Evolutionary conservation across 2,797 vertebrate species (phyloP).

Genomic region (Oceanodroma leucorhoa): DNA sequence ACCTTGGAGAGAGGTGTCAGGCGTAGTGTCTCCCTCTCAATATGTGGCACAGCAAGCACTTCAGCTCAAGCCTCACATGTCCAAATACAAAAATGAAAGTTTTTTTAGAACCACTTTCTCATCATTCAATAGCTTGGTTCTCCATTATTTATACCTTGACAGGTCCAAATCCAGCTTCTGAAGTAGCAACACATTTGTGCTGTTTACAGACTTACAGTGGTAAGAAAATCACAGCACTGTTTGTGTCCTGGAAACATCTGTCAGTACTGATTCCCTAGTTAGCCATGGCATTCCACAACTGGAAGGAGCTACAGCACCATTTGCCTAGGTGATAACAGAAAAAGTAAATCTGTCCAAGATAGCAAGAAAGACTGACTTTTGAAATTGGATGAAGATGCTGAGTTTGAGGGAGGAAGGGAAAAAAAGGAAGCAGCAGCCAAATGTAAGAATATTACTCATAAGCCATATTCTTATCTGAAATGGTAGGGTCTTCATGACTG

Average conservation of each 20-base stretch:
- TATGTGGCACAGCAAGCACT: neutral
- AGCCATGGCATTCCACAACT: neutral
- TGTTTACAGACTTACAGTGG: neutral
- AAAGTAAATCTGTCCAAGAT: neutral
- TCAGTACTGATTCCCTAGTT: neutral
- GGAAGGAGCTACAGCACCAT: neutral
- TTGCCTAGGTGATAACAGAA: neutral
- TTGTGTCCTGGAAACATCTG: neutral
- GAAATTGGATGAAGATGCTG: neutral
- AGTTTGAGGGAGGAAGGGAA: neutral
- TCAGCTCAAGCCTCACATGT: neutral
- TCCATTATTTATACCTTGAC: neutral
- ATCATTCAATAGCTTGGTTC: neutral
- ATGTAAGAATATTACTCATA: neutral
- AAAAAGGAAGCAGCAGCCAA: neutral
- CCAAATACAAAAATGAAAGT: neutral
- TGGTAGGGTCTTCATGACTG: neutral
- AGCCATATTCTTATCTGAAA: neutral
- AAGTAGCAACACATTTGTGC: neutral
- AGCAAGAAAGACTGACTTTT: neutral
- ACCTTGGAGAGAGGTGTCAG: neutral
- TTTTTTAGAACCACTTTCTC: neutral
- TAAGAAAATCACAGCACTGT: neutral
- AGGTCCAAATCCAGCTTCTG: neutral
- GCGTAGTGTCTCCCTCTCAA: rapidly evolving